Evolutionary conservation across 2,113 vertebrate genomes (phyloP).

Genomic region (Cynoglossus semilaevis): DNA sequence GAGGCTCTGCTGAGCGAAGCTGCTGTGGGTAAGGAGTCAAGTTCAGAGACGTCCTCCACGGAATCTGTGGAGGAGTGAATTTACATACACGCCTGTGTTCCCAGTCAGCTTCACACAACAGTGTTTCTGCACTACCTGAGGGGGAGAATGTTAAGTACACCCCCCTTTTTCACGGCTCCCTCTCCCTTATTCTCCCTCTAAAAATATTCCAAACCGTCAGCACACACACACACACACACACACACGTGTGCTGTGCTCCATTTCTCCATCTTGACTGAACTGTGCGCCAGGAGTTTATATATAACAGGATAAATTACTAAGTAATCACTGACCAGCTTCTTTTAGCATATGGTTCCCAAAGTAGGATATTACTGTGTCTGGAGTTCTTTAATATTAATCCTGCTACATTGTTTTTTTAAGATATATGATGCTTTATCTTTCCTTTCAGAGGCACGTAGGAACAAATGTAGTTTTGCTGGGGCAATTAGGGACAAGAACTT

Average conservation of each 20-base stretch:
- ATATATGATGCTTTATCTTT: slow-evolving; percentile 40
- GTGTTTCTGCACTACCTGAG: slow-evolving; percentile 25
- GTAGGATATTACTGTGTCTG: slow-evolving; percentile 40
- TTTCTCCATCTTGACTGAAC: slow-evolving; percentile 49
- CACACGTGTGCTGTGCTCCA: slow-evolving; percentile 30
- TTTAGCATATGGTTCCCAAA: slow-evolving; percentile 58
- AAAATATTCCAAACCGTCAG: slow-evolving; percentile 60
- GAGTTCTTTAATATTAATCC: slow-evolving; percentile 57
- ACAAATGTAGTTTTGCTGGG: slow-evolving; percentile 59
- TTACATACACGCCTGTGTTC: slow-evolving; percentile 38
- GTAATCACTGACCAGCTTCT: slow-evolving; percentile 56
- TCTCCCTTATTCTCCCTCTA: slow-evolving; percentile 21
- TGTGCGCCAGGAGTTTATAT: slow-evolving; percentile 57
- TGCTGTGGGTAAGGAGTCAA: slow-evolving; percentile 47
- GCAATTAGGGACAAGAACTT: slow-evolving; percentile 69
- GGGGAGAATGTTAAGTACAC: slow-evolving; percentile 49
- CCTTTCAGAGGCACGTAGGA: slow-evolving; percentile 16
- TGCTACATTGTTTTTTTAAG: slow-evolving; percentile 42
- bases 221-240: slow-evolving; percentile 21
- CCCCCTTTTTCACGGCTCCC: slow-evolving; percentile 8
- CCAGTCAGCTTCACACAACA: slow-evolving; percentile 30
- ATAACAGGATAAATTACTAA: slow-evolving; percentile 64
- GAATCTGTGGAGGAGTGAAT: slow-evolving; percentile 47
- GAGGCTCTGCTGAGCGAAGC: slow-evolving; percentile 53
- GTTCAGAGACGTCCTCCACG: slow-evolving; percentile 53